Evolutionary conservation across 2,797 vertebrate genomes (phyloP).

Genomic region (Lagocephalus sceleratus): DNA sequence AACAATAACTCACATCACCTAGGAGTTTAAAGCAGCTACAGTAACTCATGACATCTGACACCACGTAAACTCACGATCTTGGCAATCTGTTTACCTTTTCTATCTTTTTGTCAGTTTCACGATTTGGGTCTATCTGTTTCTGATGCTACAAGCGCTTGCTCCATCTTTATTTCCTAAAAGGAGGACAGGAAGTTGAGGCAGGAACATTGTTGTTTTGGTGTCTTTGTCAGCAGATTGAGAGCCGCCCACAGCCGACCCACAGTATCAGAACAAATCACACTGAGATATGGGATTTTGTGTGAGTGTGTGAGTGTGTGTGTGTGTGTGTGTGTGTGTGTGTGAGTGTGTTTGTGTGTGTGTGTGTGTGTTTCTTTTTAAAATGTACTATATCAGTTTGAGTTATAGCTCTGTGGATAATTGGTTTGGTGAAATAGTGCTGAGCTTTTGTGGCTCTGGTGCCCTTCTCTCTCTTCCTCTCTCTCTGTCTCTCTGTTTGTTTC

Average conservation of each 20-base stretch:
- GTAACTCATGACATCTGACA: conserved; percentile 26
- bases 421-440: conserved; percentile 80
- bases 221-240: conserved; percentile 72
- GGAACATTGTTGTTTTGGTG: conserved; percentile 68
- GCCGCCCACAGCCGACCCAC: conserved; percentile 64
- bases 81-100: conserved; percentile 29
- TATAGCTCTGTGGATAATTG: conserved; percentile 78
- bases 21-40: conserved; percentile 9
- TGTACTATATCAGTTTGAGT: conserved; percentile 76
- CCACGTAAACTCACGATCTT: conserved; percentile 15
- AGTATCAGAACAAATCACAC: conserved; percentile 75
- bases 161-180: conserved; percentile 62
- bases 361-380: conserved; percentile 67
- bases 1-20: too few relatives aligned
- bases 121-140: conserved; percentile 51
- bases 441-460: conserved; percentile 70
- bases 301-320: conserved; percentile 15
- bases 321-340: conserved; percentile 35
- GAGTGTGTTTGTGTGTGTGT: conserved; percentile 43
- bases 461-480: conserved; percentile 46
- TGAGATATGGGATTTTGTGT: conserved; percentile 60
- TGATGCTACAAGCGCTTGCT: conserved; percentile 32
- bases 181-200: conserved; percentile 66
- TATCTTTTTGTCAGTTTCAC: conserved; percentile 26
- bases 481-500: background rate